phyloP scores from a whole-genome alignment of 2,797 vertebrate species.

The Semotilus atromaculatus region DNA sequence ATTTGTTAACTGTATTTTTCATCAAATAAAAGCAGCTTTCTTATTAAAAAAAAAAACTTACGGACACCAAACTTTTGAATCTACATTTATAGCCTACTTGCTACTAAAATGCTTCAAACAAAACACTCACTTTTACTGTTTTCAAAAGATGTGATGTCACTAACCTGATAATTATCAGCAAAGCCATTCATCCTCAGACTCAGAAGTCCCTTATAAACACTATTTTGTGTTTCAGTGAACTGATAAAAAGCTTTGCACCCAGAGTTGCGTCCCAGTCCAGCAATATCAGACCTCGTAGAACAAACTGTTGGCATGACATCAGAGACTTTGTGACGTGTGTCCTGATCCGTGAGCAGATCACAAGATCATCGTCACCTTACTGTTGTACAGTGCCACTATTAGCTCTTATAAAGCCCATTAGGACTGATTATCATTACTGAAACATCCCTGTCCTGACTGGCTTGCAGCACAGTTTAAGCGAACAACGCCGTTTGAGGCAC shows the following conservation, averaged over 20 bases:
- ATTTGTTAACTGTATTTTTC: too few species aligned
- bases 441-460: constrained; percentile 5
- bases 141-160: not conserved
- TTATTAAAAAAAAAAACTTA: too few species aligned
- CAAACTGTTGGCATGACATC: not conserved
- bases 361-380: not conserved
- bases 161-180: not conserved
- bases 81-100: not conserved
- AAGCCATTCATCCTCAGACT: not conserved
- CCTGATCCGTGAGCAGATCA: constrained; percentile 1
- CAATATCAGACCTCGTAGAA: not conserved
- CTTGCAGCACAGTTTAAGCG: not conserved
- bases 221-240: not conserved
- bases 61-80: not conserved
- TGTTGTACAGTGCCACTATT: not conserved
- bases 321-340: not conserved
- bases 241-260: not conserved
- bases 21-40: too few species aligned
- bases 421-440: constrained; percentile 25
- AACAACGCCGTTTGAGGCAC: constrained; percentile 1
- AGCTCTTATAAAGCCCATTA: constrained; percentile 15
- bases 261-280: not conserved
- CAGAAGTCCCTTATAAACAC: not conserved
- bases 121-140: not conserved
- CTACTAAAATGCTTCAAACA: not conserved